Conservation (phyloP, 2,113 vertebrate genomes). For the Ancistrus triradiatus region DNA sequence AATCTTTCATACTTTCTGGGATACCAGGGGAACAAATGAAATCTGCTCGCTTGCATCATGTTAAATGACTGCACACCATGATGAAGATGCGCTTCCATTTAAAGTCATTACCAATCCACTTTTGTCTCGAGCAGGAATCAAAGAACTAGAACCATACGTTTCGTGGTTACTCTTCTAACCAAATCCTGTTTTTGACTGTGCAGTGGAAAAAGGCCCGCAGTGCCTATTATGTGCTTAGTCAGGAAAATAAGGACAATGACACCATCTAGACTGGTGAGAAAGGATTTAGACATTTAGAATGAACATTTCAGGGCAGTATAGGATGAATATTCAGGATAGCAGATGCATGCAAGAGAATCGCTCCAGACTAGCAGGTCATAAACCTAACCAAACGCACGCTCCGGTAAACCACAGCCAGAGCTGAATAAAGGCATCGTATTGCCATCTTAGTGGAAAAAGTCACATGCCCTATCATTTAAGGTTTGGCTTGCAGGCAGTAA, state of each 20-base stretch:
- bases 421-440: slow-evolving; percentile 10
- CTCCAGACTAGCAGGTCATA: slow-evolving; percentile 26
- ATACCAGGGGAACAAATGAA: too few species aligned
- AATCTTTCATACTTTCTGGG: too few species aligned
- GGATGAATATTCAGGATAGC: slow-evolving; percentile 4
- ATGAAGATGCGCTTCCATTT: too few species aligned
- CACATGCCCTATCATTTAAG: neutral
- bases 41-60: too few species aligned
- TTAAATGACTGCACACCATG: too few species aligned
- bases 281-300: neutral
- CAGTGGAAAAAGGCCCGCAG: neutral
- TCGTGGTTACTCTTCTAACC: neutral
- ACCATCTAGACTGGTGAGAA: slow-evolving; percentile 34
- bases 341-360: slow-evolving; percentile 31
- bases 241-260: slow-evolving; percentile 18
- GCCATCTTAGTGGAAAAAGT: neutral
- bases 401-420: slow-evolving; percentile 13
- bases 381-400: slow-evolving; percentile 25
- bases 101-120: too few species aligned
- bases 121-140: too few species aligned
- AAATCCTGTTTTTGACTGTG: neutral
- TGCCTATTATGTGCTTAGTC: neutral
- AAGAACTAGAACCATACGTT: neutral
- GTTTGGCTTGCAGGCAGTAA: neutral
- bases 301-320: neutral